Conservation (phyloP, 2,113 vertebrate genomes). For the Cercocebus atys region DNA sequence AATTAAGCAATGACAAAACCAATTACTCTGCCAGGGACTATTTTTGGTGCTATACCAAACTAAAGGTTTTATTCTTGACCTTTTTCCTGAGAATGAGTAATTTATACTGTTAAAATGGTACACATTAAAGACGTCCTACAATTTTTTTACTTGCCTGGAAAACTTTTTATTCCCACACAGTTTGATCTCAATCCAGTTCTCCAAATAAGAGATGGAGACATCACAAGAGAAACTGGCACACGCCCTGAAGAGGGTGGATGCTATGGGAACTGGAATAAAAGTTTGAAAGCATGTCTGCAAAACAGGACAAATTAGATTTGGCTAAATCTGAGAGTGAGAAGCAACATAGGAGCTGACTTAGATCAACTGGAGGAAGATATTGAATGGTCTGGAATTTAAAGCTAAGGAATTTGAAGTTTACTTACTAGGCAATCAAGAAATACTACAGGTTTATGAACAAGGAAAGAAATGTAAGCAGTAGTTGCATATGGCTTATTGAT, state of each 20-base stretch:
- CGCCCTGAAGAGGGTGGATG: background rate
- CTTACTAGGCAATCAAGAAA: background rate
- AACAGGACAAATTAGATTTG: background rate
- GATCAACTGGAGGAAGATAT: background rate
- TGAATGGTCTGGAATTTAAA: background rate
- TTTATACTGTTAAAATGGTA: background rate
- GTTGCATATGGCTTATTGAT: background rate
- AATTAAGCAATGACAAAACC: background rate
- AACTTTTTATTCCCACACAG: background rate
- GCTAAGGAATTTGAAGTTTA: background rate
- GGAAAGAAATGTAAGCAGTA: background rate
- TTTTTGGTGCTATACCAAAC: background rate
- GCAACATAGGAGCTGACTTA: background rate
- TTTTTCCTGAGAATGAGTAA: background rate
- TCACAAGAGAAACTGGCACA: background rate
- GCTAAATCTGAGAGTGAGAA: background rate
- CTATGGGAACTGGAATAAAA: background rate
- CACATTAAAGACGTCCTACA: background rate
- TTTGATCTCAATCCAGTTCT: background rate
- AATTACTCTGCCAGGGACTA: background rate
- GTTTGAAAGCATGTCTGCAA: background rate
- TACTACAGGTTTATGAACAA: background rate
- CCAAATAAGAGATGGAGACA: background rate
- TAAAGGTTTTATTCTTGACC: background rate
- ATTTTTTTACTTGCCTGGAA: background rate